phyloP scores from a whole-genome alignment of 2,113 vertebrate species.

The Xiphophorus couchianus region DNA sequence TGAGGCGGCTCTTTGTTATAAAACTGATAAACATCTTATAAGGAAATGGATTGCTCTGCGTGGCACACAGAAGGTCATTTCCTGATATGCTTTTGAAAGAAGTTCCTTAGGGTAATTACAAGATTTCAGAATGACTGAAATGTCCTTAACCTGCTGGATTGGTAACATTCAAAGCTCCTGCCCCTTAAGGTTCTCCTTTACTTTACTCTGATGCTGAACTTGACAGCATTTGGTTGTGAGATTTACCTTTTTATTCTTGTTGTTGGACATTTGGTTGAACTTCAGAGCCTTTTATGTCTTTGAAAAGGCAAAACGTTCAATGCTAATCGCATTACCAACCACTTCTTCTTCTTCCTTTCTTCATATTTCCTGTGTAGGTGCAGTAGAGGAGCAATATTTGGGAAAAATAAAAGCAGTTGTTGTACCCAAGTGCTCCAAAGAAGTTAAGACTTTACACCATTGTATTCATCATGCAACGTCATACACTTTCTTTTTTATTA shows the following conservation, averaged over 20 bases:
- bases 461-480: neutral
- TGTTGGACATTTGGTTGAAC: too few species aligned
- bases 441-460: neutral
- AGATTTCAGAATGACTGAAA: neutral
- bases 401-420: too few species aligned
- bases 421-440: too few species aligned
- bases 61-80: neutral
- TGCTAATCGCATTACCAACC: neutral
- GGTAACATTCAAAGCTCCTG: too few species aligned
- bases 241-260: neutral
- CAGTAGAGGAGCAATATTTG: too few species aligned
- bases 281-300: neutral
- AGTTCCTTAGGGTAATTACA: neutral
- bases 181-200: neutral
- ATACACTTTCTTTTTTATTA: neutral
- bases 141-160: too few species aligned
- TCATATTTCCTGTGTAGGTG: neutral
- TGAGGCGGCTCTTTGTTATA: constrained; percentile 2
- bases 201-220: neutral
- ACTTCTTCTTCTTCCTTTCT: neutral
- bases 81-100: neutral
- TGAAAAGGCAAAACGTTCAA: neutral
- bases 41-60: neutral
- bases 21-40: neutral
- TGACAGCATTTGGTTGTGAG: neutral